These are phyloP conservation scores for Staurois parvus DNA, from an alignment of 2,797 vertebrate genomes.

Conservation along the genomic window DNA sequence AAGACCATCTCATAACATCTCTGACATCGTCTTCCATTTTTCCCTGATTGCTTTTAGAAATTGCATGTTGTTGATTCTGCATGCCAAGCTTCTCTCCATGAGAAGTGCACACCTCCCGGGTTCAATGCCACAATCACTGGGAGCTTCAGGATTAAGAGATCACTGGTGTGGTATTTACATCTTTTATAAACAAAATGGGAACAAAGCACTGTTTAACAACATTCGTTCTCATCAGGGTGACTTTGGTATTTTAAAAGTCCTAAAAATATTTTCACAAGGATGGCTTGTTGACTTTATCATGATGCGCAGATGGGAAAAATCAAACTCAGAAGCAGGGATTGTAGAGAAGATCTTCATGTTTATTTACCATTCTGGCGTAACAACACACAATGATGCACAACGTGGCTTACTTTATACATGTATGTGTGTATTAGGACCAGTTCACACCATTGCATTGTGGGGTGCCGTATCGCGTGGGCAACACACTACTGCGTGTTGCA, in stretches of 20 bases:
- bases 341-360: conserved; percentile 4
- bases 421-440: neutral
- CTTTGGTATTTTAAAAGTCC: conserved; percentile 61
- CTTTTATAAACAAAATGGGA: conserved; percentile 57
- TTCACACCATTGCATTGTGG: no score
- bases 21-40: conserved; percentile 26
- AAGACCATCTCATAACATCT: neutral
- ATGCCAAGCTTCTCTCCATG: conserved; percentile 13
- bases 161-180: conserved; percentile 37
- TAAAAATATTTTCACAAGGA: conserved; percentile 54
- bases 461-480: no score
- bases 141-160: conserved; percentile 27
- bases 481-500: no score
- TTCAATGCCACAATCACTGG: conserved; percentile 18
- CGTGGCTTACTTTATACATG: neutral
- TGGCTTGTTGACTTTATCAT: conserved; percentile 39
- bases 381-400: neutral
- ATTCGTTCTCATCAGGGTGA: conserved; percentile 53
- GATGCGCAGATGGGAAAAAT: conserved; percentile 40
- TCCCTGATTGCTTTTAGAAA: conserved; percentile 25
- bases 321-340: neutral
- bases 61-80: conserved; percentile 41
- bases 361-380: neutral
- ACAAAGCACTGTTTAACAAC: conserved; percentile 40
- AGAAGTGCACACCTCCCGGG: conserved; percentile 42